These are phyloP conservation scores for Pagrus major DNA, from an alignment of 2,113 vertebrate genomes.

Conservation along the genomic window DNA sequence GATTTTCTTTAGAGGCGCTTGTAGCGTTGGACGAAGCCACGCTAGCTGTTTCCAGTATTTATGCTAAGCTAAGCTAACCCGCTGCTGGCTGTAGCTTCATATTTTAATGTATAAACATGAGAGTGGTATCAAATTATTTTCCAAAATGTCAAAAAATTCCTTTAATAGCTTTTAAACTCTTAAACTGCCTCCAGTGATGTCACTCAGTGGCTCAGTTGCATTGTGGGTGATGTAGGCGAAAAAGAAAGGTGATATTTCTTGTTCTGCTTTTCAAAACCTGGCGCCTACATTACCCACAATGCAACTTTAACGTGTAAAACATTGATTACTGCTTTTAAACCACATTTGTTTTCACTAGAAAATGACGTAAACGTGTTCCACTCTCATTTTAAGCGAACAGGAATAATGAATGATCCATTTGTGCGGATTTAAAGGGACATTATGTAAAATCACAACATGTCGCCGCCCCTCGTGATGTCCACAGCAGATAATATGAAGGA, in stretches of 20 bases:
- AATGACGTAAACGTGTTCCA: background rate
- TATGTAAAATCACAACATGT: constrained; percentile 14
- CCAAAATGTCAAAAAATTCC: background rate
- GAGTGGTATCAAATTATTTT: background rate
- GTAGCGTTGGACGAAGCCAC: no score
- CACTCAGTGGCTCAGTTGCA: no score
- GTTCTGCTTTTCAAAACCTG: no score
- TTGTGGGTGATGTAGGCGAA: no score
- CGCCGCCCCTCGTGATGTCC: background rate
- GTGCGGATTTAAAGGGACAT: background rate
- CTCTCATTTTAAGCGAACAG: no score
- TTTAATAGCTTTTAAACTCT: background rate
- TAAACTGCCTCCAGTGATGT: no score
- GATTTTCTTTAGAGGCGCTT: no score
- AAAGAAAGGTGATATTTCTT: no score
- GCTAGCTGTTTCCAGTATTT: no score
- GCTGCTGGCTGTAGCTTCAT: background rate
- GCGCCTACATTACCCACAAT: no score
- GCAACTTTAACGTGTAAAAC: no score
- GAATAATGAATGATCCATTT: background rate
- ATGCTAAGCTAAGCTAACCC: background rate
- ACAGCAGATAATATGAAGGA: constrained; percentile 5
- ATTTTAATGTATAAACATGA: background rate
- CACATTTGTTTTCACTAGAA: background rate
- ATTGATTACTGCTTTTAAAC: background rate